Conservation (phyloP, 2,888 invertebrate species). For the Plutella xylostella region DNA sequence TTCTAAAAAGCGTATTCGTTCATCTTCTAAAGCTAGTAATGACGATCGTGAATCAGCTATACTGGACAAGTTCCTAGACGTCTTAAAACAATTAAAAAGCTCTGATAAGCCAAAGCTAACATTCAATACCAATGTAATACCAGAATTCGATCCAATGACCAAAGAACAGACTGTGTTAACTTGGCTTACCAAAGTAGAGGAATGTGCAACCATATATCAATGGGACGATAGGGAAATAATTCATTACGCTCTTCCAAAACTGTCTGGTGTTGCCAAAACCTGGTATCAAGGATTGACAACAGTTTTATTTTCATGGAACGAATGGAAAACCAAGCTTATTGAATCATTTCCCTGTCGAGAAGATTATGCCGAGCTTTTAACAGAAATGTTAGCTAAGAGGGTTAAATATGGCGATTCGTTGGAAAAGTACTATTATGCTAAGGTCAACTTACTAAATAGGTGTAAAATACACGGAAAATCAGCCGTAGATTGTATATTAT, state of each 20-base stretch:
- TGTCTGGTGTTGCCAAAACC: constrained; percentile 12
- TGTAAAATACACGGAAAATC: constrained; percentile 16
- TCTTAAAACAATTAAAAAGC: background rate
- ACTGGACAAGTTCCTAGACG: background rate
- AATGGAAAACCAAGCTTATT: constrained; percentile 17
- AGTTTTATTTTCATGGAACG: constrained; percentile 16
- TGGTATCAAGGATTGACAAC: constrained; percentile 20
- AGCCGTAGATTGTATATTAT: constrained; percentile 19
- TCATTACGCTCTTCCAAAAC: background rate
- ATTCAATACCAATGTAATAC: constrained; percentile 12
- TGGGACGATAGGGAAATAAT: constrained; percentile 1
- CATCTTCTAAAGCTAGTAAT: too few relatives aligned
- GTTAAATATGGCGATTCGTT: constrained; percentile 15
- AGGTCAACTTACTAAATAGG: constrained; percentile 4
- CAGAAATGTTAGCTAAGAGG: constrained; percentile 16
- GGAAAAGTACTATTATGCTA: background rate
- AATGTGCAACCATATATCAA: background rate
- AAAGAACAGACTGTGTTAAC: constrained; percentile 10
- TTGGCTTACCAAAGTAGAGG: constrained; percentile 12
- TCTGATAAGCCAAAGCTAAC: background rate
- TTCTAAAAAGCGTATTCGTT: too few relatives aligned
- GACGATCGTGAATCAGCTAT: too few relatives aligned
- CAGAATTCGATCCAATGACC: constrained; percentile 14
- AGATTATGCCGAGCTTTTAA: constrained; percentile 17
- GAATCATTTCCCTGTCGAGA: constrained; percentile 17